Evolutionary conservation across 1,140 invertebrate genomes (phyloP), one percentile per base, ranked within the genome.

Genomic region (Portunus trituberculatus): DNA sequence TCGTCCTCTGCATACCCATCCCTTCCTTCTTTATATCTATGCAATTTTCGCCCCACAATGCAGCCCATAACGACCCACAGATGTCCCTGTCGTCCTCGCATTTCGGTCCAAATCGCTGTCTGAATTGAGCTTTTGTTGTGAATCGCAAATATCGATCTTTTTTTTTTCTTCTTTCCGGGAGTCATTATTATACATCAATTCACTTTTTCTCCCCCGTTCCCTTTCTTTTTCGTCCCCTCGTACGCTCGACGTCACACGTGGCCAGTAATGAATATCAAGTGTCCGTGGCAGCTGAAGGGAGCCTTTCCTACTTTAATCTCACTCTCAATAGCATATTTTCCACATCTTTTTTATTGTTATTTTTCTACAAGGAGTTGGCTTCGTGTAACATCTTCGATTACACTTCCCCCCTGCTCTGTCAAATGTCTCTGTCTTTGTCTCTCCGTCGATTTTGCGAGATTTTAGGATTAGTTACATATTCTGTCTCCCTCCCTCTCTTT

Each of bases 101-200:
- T 20, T 25, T 7, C 67, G 12, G 67, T 25, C 67, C 67, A 76
- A 76, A 76, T 76, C 67, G 67, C 25, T 76, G 67, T 76, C 67
- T 76, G 67, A 76, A 76, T 76, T 76, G 67, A 76, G 67, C 67
- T 76, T 76, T 76, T 76, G 67, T 76, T 76, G 25, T 25, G 67
- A 76, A n/a, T 76, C 67, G 67, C 67, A 76, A 76, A 76, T 76
- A 76, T 76, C 67, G 67, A 76, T 76, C 25, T n/a, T n/a, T 76
- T 76, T 76, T 76, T 76, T 76, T 76, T 76, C n/a, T 76, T 76
- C 20, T 76, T 76, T 76, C n/a, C 67, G 16, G 67, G 25, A 12
- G 20, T 76, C 25, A 76, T 76, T 76, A 76, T 76, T 76, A 76
- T 76, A 76, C 67, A 76, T 76, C 67, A 76, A 76, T 76, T 76